A percentile compares a stretch with the other conserved stretches of the same genome.
Conservation (phyloP, 2,888 invertebrate species). For the Andricus curvator region DNA sequence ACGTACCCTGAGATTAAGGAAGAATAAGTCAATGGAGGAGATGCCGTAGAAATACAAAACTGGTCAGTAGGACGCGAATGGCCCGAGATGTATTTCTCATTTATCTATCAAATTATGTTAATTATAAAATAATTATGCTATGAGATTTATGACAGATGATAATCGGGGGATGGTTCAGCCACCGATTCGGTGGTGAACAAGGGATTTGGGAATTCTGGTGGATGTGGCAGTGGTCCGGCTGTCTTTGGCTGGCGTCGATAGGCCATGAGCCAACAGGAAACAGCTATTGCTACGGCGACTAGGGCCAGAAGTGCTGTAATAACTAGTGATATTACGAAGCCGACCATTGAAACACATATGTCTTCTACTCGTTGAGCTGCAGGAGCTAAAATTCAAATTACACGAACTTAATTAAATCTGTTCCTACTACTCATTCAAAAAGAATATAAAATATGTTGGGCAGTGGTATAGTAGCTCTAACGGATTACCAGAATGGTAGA, state of each 20-base stretch:
- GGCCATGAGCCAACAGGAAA: slow-evolving; percentile 97
- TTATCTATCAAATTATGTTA: slow-evolving; percentile 59
- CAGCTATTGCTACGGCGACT: slow-evolving; percentile 95
- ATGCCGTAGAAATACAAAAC: slow-evolving; percentile 73
- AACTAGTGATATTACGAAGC: slow-evolving; percentile 94
- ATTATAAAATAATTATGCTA: slow-evolving; percentile 70
- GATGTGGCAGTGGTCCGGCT: slow-evolving; percentile 94
- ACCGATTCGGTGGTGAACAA: slow-evolving; percentile 91
- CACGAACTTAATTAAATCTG: no score
- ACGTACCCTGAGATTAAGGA: slow-evolving; percentile 54
- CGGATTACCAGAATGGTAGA: no score
- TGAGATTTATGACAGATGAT: slow-evolving; percentile 78
- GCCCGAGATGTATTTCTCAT: slow-evolving; percentile 71
- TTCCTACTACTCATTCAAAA: neutral
- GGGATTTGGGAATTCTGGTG: slow-evolving; percentile 96
- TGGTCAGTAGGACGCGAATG: slow-evolving; percentile 68
- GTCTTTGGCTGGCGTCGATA: slow-evolving; percentile 92
- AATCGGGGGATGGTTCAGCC: slow-evolving; percentile 91
- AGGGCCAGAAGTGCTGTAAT: slow-evolving; percentile 94
- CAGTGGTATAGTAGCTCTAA: no score
- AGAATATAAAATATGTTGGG: neutral
- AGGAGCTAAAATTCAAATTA: slow-evolving; percentile 77
- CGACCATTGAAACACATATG: slow-evolving; percentile 96
- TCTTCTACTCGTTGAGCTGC: slow-evolving; percentile 84
- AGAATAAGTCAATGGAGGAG: slow-evolving; percentile 75